Base-by-base conservation (phyloP, 2,113 vertebrate genomes). In the Oreochromis aureus region DNA sequence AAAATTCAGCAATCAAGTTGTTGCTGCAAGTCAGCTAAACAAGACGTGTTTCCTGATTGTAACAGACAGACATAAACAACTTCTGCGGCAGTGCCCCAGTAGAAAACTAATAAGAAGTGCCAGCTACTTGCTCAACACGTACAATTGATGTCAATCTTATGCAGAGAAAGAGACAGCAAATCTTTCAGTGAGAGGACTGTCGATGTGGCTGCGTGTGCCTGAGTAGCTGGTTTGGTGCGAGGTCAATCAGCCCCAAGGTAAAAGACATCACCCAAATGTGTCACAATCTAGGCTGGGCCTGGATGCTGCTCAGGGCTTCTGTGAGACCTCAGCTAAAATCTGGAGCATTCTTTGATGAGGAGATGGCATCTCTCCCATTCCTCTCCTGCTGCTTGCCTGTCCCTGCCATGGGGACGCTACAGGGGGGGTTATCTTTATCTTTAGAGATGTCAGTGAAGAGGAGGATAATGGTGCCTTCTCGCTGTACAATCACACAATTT, bases 211-310 rank as follows among this genome's bases (percentile, higher is more conserved):
- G 44, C 56, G 73, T 83, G 82, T 89, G 82, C 79, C 56, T 3
- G 34, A 89, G 83, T n/a, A 56, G 82, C 89, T 85, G 63, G 48
- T 91, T 63, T 85, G 63, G 88, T 30, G 22, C 82, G 80, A 90
- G 69, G 92, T 89, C 92, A 89, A 66, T 82, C 78, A 83, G 84
- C 93, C 92, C 78, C 87, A 76, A 89, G 92, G 92, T 94, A 89
- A 82, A 90, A 91, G 91, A 63, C 91, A 89, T 95, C 92, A 94
- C 86, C 90, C 87, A 78, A 91, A 95, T 95, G 92, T 96, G 91
- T 94, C 92, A 95, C 82, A 83, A 58, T 78, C n/a, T 46, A 66
- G 81, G 58, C 81, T 32, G 61, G 61, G 87, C 71, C 81, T 34
- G 22, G 82, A 80, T 11, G 30, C 59, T 54, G 89, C 90, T 92